These are phyloP conservation scores for Cynopterus sphinx DNA, from an alignment of 2,797 vertebrate genomes.

Conservation along the genomic window DNA sequence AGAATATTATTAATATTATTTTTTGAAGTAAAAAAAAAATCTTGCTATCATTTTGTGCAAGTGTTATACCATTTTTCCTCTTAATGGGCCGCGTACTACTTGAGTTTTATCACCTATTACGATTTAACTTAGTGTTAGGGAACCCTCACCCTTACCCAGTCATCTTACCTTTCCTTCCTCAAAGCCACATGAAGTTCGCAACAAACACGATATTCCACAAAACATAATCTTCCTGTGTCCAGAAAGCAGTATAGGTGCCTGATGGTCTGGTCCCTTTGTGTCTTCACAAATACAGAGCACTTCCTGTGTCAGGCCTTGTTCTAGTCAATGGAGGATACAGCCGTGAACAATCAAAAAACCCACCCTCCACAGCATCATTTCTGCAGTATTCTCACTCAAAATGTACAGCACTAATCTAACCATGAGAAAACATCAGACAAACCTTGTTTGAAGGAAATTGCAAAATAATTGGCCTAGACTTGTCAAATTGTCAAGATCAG, in stretches of 20 bases:
- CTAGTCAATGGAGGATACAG: not conserved
- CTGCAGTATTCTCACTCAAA: not conserved
- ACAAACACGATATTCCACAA: not conserved
- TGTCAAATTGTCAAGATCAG: not conserved
- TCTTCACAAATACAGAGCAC: not conserved
- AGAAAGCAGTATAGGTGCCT: not conserved
- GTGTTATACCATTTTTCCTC: not conserved
- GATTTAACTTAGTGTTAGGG: not conserved
- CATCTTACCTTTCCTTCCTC: not conserved
- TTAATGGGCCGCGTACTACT: not conserved
- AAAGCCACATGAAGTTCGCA: not conserved
- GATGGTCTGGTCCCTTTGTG: not conserved
- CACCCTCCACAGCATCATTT: not conserved
- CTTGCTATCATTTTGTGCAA: not conserved
- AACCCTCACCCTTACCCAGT: not conserved
- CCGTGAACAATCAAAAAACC: not conserved
- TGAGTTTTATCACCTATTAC: not conserved
- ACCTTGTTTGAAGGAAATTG: not conserved
- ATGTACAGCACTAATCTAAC: not conserved
- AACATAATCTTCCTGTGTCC: not conserved
- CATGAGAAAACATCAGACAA: not conserved
- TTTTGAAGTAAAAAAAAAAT: not conserved
- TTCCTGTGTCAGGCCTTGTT: not conserved
- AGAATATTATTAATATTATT: not conserved
- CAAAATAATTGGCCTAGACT: not conserved